These are phyloP conservation scores for Trichogramma dendrolimi DNA, from an alignment of 2,888 invertebrate genomes.

Conservation along the genomic window DNA sequence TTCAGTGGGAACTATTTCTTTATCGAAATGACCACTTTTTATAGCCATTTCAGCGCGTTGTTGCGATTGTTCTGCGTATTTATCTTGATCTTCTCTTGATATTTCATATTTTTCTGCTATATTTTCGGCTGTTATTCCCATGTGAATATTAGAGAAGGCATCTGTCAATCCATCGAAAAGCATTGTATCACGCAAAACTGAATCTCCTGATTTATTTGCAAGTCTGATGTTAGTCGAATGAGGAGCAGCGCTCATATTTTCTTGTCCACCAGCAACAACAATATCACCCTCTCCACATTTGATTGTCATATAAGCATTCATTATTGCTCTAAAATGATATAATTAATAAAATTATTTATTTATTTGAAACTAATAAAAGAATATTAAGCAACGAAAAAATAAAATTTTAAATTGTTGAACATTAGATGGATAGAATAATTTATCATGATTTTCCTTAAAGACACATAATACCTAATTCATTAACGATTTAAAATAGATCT, in stretches of 20 bases:
- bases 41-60: conserved; percentile 61
- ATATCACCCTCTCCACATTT: conserved; percentile 63
- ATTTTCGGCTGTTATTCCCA: conserved; percentile 82
- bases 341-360: background rate
- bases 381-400: background rate
- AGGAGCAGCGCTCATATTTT: conserved; percentile 74
- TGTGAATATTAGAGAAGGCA: conserved; percentile 68
- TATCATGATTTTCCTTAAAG: background rate
- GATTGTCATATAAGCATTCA: conserved; percentile 66
- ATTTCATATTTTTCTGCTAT: conserved; percentile 65
- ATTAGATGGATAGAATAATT: background rate
- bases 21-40: conserved; percentile 60
- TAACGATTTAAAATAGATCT: background rate
- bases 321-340: conserved; percentile 57
- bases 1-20: conserved; percentile 69
- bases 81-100: conserved; percentile 67
- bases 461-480: too few species aligned
- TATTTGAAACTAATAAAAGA: background rate
- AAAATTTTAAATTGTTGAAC: background rate
- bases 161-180: conserved; percentile 70
- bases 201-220: conserved; percentile 66
- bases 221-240: conserved; percentile 63
- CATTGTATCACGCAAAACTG: conserved; percentile 63
- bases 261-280: conserved; percentile 77
- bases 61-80: conserved; percentile 67